These are phyloP conservation scores for Orthochromis malagaraziensis DNA, from an alignment of 2,113 vertebrate species.

Conservation along the genomic window DNA sequence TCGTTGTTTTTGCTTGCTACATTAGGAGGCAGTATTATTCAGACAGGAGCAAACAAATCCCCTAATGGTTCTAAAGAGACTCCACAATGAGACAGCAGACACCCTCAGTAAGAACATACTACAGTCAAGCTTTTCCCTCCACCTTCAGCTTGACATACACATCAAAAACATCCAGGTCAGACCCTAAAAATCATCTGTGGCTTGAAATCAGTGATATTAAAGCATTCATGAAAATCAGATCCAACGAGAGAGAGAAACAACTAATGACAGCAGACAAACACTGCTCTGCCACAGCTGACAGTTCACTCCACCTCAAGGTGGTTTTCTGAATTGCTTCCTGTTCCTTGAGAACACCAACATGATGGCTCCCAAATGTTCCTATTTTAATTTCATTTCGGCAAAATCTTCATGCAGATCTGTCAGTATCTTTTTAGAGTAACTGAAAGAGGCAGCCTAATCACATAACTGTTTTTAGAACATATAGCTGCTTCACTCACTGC, in stretches of 20 bases:
- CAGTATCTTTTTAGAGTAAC: background rate
- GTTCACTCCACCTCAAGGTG: background rate
- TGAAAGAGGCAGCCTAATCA: background rate
- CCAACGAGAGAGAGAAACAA: background rate
- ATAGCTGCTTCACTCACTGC: background rate
- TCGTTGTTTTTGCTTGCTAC: background rate
- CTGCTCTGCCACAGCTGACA: background rate
- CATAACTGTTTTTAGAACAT: background rate
- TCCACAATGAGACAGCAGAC: background rate
- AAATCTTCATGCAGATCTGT: background rate
- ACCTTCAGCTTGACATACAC: background rate
- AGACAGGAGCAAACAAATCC: background rate
- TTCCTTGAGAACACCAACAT: background rate
- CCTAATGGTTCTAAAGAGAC: accelerated
- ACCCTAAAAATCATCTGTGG: background rate
- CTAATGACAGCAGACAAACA: background rate
- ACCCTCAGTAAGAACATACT: background rate
- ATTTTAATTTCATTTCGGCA: background rate
- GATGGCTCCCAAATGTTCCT: accelerated
- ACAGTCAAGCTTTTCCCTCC: background rate
- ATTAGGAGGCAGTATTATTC: background rate
- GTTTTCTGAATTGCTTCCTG: background rate
- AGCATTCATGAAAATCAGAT: background rate
- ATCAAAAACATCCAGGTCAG: background rate
- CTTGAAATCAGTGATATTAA: background rate